phyloP scores from a whole-genome alignment of 2,888 invertebrate species.

The Orthosia incerta region DNA sequence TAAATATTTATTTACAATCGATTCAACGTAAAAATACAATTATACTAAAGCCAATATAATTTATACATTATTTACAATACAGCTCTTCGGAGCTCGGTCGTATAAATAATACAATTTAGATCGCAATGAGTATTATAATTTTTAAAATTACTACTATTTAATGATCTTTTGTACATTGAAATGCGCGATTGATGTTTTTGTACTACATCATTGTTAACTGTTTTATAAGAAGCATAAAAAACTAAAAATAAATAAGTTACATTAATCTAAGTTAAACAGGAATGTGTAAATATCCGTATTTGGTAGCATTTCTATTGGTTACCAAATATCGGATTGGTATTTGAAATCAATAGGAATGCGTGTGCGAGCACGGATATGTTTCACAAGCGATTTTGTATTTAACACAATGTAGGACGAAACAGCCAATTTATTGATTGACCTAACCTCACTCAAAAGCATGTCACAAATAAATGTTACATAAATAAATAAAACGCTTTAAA shows the following conservation, averaged over 20 bases:
- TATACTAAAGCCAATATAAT: slow-evolving; percentile 74
- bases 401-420: slow-evolving; percentile 47
- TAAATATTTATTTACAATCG: slow-evolving; percentile 76
- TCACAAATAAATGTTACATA: slow-evolving; percentile 38
- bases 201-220: slow-evolving; percentile 72
- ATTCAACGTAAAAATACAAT: slow-evolving; percentile 73
- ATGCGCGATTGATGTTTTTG: slow-evolving; percentile 75
- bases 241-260: slow-evolving; percentile 66
- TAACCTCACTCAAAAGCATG: slow-evolving; percentile 11
- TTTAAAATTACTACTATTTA: slow-evolving; percentile 52
- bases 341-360: slow-evolving; percentile 37
- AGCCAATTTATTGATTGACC: slow-evolving; percentile 45
- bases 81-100: slow-evolving; percentile 67
- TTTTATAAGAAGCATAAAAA: slow-evolving; percentile 60
- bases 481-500: slow-evolving; percentile 7
- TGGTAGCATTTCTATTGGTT: slow-evolving; percentile 33
- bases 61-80: slow-evolving; percentile 86
- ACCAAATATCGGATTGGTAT: slow-evolving; percentile 6
- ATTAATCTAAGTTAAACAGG: slow-evolving; percentile 40
- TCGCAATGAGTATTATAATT: slow-evolving; percentile 74
- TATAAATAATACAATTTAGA: slow-evolving; percentile 71
- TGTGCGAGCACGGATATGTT: slow-evolving; percentile 27
- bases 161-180: slow-evolving; percentile 76
- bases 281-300: slow-evolving; percentile 28
- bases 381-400: slow-evolving; percentile 39